Conservation (phyloP, 2,797 vertebrate species). For the Gobio occitaniae region DNA sequence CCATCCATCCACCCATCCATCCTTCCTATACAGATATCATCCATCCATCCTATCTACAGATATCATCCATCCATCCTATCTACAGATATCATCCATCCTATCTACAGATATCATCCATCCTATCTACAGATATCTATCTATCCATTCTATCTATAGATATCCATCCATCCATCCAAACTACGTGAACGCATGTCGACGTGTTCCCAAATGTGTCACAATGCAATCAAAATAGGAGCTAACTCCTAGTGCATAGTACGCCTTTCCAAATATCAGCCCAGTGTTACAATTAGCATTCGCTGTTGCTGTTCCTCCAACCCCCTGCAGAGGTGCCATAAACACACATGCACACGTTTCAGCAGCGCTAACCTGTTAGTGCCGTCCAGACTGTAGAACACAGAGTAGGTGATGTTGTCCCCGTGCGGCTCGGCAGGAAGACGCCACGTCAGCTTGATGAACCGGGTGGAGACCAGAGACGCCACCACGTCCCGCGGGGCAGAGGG, state of each 20-base stretch:
- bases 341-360: neutral
- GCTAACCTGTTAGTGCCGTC: conserved; percentile 89
- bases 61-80: no score
- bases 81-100: no score
- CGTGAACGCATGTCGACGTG: no score
- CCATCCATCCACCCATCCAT: no score
- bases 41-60: no score
- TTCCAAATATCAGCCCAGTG: neutral
- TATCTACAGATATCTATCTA: no score
- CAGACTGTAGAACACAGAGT: conserved; percentile 95
- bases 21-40: no score
- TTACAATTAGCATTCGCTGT: neutral
- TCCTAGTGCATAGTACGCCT: neutral
- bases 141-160: no score
- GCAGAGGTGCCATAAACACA: neutral
- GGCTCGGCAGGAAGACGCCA: conserved; percentile 94
- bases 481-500: conserved; percentile 93
- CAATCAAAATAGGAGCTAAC: no score
- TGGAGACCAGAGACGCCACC: conserved; percentile 95
- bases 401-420: conserved; percentile 93
- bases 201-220: no score
- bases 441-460: conserved; percentile 96
- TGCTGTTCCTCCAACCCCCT: neutral
- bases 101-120: no score
- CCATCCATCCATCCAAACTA: no score